Percentiles rank a stretch among this genome's conserved stretches.
These are phyloP conservation scores for Aselliscus stoliczkanus DNA, from an alignment of 2,797 vertebrate genomes.

Conservation along the genomic window DNA sequence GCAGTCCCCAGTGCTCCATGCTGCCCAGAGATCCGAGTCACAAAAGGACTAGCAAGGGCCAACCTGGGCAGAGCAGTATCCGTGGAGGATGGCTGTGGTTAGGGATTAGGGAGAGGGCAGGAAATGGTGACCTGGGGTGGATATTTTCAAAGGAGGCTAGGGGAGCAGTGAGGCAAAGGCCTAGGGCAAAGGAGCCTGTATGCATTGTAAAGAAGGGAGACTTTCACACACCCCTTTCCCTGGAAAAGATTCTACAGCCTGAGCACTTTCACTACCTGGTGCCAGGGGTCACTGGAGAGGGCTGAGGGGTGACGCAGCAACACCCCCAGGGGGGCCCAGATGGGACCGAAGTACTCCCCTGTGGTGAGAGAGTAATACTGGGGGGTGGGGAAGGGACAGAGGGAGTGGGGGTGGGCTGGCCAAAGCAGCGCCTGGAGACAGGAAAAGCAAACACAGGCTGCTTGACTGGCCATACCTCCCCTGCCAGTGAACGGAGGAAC, in stretches of 20 bases:
- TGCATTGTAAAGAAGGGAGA: background rate
- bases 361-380: too few relatives aligned
- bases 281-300: background rate
- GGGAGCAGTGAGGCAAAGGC: background rate
- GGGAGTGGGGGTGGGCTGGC: background rate
- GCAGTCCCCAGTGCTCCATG: fast-evolving
- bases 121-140: background rate
- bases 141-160: background rate
- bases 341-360: too few relatives aligned
- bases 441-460: background rate
- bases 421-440: background rate
- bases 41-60: background rate
- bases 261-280: background rate
- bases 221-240: background rate
- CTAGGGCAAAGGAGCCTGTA: background rate
- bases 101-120: background rate
- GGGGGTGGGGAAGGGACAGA: fast-evolving
- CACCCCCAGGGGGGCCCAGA: background rate
- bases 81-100: background rate
- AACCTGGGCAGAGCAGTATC: background rate
- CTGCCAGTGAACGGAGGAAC: background rate
- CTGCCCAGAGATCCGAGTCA: background rate
- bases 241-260: background rate
- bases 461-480: too few relatives aligned
- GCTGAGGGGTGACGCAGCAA: too few relatives aligned